Evolutionary conservation across 2,888 invertebrate species (phyloP).

Genomic region (Pterostichus madidus): DNA sequence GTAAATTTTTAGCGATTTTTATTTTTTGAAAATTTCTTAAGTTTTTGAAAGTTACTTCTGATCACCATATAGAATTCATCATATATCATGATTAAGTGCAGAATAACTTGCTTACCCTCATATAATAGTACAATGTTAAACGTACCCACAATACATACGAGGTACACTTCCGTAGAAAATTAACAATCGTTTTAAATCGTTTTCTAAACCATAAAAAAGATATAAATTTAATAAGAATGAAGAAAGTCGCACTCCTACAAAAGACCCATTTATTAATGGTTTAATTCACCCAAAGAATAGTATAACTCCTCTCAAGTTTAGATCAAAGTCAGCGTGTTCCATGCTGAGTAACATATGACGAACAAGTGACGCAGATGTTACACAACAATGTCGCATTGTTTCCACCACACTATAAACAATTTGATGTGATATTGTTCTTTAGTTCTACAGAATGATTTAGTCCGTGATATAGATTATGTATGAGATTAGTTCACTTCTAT

Average conservation of each 20-base stretch:
- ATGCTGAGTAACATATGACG: slow-evolving; percentile 10
- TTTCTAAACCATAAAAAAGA: no score
- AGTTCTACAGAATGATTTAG: background rate
- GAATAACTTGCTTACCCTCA: no score
- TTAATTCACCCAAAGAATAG: slow-evolving; percentile 1
- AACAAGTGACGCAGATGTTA: slow-evolving; percentile 34
- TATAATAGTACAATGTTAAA: no score
- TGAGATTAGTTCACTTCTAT: slow-evolving; percentile 14
- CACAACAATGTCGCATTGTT: slow-evolving; percentile 47
- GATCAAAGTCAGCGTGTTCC: slow-evolving; percentile 15
- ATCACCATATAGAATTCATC: no score
- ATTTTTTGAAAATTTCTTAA: no score
- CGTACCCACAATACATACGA: no score
- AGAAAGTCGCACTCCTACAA: background rate
- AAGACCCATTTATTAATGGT: background rate
- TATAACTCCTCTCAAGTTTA: slow-evolving; percentile 1
- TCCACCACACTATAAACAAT: slow-evolving; percentile 21
- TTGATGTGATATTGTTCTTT: slow-evolving; percentile 43
- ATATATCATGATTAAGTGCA: no score
- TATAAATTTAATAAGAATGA: no score
- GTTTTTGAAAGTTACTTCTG: no score
- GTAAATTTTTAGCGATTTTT: no score
- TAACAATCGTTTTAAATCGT: no score
- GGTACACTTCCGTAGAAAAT: no score
- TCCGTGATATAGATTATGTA: slow-evolving; percentile 33